Conservation (phyloP, 2,888 invertebrate species). For the Drosophila merina region DNA sequence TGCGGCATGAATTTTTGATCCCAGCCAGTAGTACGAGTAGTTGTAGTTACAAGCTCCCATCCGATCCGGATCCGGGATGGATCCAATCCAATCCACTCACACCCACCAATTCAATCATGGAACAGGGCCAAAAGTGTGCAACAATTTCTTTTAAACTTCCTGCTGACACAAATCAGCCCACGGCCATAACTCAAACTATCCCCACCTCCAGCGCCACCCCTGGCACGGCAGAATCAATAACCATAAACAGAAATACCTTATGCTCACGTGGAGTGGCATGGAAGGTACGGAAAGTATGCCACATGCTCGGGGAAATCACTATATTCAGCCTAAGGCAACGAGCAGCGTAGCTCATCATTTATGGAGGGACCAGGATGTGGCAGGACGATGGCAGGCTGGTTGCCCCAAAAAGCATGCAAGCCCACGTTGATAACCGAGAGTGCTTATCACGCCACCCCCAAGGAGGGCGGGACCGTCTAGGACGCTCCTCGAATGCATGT, state of each 20-base stretch:
- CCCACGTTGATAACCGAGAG: slow-evolving; percentile 70
- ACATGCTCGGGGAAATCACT: slow-evolving; percentile 76
- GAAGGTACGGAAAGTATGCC: slow-evolving; percentile 66
- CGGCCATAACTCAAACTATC: slow-evolving; percentile 55
- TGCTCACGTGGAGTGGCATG: slow-evolving; percentile 60
- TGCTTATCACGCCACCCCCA: slow-evolving; percentile 65
- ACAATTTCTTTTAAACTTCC: slow-evolving; percentile 50
- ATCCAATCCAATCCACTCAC: not conserved
- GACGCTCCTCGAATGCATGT: slow-evolving; percentile 52
- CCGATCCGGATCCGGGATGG: not conserved
- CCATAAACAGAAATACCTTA: slow-evolving; percentile 66
- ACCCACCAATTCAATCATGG: slow-evolving; percentile 36
- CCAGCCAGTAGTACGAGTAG: slow-evolving; percentile 49
- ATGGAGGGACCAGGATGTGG: slow-evolving; percentile 42
- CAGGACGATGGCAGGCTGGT: slow-evolving; percentile 9
- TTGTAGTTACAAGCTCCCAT: slow-evolving; percentile 10
- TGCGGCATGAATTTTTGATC: slow-evolving; percentile 67
- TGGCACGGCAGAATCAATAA: slow-evolving; percentile 63
- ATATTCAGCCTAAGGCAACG: slow-evolving; percentile 56
- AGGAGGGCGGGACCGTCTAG: not conserved
- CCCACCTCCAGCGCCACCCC: slow-evolving; percentile 3
- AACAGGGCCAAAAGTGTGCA: slow-evolving; percentile 39
- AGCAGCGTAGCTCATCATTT: slow-evolving; percentile 64
- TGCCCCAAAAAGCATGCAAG: slow-evolving; percentile 37
- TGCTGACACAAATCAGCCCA: slow-evolving; percentile 62